A percentile compares a stretch with the other conserved stretches of the same genome.
phyloP scores from a whole-genome alignment of 2,888 invertebrate genomes.

The Acronicta psi region DNA sequence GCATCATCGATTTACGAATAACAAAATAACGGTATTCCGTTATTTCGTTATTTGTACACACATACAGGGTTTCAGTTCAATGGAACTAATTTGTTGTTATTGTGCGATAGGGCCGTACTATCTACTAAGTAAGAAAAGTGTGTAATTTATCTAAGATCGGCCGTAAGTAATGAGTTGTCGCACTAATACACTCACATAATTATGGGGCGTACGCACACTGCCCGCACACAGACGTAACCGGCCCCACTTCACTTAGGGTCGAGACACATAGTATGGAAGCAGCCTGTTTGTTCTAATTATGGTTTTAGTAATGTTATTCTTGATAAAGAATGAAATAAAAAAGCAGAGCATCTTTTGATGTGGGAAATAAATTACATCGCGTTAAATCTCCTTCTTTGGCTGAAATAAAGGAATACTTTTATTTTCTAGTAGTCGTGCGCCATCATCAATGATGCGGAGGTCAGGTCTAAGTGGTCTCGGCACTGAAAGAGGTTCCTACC shows the following conservation, averaged over 20 bases:
- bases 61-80: slow-evolving; percentile 44
- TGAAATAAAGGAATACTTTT: no score
- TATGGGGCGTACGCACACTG: slow-evolving; percentile 37
- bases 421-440: no score
- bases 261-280: slow-evolving; percentile 25
- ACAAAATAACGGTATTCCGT: no score
- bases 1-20: slow-evolving; percentile 32
- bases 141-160: slow-evolving; percentile 79
- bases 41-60: background rate
- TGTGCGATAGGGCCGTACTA: slow-evolving; percentile 52
- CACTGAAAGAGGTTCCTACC: no score
- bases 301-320: background rate
- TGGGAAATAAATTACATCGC: no score
- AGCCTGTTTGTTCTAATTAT: slow-evolving; percentile 11
- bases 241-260: slow-evolving; percentile 40
- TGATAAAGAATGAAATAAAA: no score
- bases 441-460: no score
- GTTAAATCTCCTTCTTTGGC: no score
- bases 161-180: slow-evolving; percentile 80
- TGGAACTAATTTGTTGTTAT: slow-evolving; percentile 61
- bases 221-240: slow-evolving; percentile 35
- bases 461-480: no score
- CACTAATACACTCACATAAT: slow-evolving; percentile 67
- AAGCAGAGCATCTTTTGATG: no score
- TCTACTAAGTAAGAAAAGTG: slow-evolving; percentile 62